These are phyloP conservation scores for Patella pellucida DNA, from an alignment of 2,888 invertebrate species.

Conservation along the genomic window DNA sequence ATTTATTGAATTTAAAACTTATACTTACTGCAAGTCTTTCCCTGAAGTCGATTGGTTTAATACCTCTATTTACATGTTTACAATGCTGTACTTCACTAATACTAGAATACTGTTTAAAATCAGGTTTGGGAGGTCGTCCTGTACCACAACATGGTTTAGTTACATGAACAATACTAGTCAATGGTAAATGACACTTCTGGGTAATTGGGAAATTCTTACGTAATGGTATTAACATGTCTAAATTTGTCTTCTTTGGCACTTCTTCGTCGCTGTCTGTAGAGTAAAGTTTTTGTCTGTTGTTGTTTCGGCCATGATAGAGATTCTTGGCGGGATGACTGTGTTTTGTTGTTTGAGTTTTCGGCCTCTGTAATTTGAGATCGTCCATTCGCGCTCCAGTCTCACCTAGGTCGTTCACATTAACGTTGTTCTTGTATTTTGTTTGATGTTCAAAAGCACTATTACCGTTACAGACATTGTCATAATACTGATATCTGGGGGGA, in stretches of 20 bases:
- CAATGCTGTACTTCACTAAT: conserved; percentile 16
- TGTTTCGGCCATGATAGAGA: conserved; percentile 48
- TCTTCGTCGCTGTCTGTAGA: conserved; percentile 64
- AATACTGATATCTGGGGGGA: conserved; percentile 26
- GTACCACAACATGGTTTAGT: not conserved
- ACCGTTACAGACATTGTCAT: conserved; percentile 28
- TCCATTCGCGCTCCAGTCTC: not conserved
- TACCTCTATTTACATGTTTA: conserved; percentile 43
- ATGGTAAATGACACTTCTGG: conserved; percentile 25
- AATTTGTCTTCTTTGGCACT: conserved; percentile 14
- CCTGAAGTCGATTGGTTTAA: conserved; percentile 56
- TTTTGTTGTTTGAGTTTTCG: not conserved
- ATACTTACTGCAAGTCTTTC: conserved; percentile 56
- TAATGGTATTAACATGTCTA: conserved; percentile 20
- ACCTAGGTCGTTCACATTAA: not conserved
- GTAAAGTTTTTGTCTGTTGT: conserved; percentile 60
- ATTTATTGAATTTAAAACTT: no score
- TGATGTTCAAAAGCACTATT: conserved; percentile 10
- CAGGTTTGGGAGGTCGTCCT: not conserved
- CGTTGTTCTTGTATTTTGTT: not conserved
- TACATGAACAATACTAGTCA: not conserved
- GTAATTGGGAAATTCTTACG: conserved; percentile 10
- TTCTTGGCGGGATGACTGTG: conserved; percentile 54
- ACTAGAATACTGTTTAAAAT: not conserved
- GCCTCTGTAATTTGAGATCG: not conserved